phyloP scores from a whole-genome alignment of 2,797 vertebrate genomes.

The Salarias fasciatus region DNA sequence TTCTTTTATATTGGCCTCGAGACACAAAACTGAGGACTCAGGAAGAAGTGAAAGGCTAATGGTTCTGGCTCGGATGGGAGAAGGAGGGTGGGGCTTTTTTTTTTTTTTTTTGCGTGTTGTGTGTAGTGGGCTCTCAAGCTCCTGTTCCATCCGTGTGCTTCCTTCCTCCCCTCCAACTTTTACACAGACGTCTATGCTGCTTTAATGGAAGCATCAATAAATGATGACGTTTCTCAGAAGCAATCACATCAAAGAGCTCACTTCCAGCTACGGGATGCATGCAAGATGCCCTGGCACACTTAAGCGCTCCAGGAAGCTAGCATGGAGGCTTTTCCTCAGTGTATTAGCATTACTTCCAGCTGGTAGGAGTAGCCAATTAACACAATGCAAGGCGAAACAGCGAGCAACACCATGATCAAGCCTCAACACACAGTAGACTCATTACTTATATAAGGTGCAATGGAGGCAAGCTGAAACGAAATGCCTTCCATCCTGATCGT shows the following conservation, averaged over 20 bases:
- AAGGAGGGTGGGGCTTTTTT: no score
- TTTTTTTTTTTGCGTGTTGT: slow-evolving; percentile 51
- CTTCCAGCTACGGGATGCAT: slow-evolving; percentile 77
- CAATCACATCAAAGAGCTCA: slow-evolving; percentile 86
- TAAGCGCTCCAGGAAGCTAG: slow-evolving; percentile 68
- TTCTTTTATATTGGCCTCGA: slow-evolving; percentile 11
- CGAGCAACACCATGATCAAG: slow-evolving; percentile 24
- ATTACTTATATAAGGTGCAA: not conserved
- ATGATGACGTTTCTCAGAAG: slow-evolving; percentile 86
- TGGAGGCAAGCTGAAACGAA: slow-evolving; percentile 2
- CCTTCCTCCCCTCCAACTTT: slow-evolving; percentile 51
- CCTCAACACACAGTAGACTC: not conserved
- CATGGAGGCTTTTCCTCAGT: slow-evolving; percentile 68
- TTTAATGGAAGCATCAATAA: slow-evolving; percentile 91
- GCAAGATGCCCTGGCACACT: slow-evolving; percentile 75
- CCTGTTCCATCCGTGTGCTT: slow-evolving; percentile 38
- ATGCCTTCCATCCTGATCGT: slow-evolving; percentile 18
- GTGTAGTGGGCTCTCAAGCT: slow-evolving; percentile 43
- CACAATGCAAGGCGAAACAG: slow-evolving; percentile 59
- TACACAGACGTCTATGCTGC: slow-evolving; percentile 68
- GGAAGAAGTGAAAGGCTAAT: slow-evolving; percentile 27
- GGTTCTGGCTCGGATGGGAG: slow-evolving; percentile 19
- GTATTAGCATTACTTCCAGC: slow-evolving; percentile 79
- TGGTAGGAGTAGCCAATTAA: slow-evolving; percentile 74
- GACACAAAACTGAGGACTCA: slow-evolving; percentile 18